Evolutionary conservation across 2,797 vertebrate species (phyloP).

Genomic region (Neosilurus mollespiculum): DNA sequence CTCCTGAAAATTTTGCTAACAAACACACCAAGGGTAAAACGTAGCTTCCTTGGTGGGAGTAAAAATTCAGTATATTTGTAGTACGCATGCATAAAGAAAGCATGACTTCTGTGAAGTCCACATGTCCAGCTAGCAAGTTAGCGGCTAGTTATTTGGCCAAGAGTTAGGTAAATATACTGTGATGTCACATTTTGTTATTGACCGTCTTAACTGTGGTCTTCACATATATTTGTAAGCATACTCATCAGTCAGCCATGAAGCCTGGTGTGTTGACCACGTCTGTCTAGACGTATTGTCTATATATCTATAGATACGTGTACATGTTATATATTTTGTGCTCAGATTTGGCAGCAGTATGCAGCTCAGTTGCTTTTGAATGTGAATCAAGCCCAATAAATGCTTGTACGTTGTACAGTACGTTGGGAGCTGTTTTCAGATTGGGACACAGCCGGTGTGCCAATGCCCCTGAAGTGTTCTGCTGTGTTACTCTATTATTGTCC

Average conservation of each 20-base stretch:
- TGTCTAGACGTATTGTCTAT: background rate
- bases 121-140: background rate
- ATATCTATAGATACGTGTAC: background rate
- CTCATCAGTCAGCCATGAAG: background rate
- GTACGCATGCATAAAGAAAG: background rate
- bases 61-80: background rate
- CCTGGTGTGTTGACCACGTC: background rate
- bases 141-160: background rate
- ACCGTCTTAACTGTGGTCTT: background rate
- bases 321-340: too few relatives aligned
- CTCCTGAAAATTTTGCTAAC: too few relatives aligned
- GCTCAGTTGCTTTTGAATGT: background rate
- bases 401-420: too few relatives aligned
- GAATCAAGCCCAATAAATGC: background rate
- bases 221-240: background rate
- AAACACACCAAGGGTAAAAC: too few relatives aligned
- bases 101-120: background rate
- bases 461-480: conserved; percentile 2
- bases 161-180: background rate
- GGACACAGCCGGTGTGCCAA: background rate
- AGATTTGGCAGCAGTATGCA: background rate
- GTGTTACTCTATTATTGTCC: background rate
- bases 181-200: background rate
- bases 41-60: too few relatives aligned
- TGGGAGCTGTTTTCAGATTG: background rate